Base-by-base conservation (phyloP, 2,888 invertebrate species). In the Marasmarcha lunaedactyla region DNA sequence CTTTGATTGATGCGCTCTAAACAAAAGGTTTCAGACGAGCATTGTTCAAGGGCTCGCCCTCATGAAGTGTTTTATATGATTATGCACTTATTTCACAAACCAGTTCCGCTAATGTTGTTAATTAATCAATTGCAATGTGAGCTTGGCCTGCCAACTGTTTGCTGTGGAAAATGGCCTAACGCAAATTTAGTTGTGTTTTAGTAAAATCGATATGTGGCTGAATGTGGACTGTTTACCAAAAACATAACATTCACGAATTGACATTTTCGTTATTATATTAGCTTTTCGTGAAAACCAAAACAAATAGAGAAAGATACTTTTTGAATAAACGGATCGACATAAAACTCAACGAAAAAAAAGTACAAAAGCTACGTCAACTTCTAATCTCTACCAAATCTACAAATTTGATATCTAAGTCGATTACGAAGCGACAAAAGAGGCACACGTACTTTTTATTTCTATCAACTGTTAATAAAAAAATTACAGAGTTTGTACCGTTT, bases 51-150 rank as follows among this genome's bases (percentile, higher is more conserved):
- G 51, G 61, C 58, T 60, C 27, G 51, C 52, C 54, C 51, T 55
- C 64, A 59, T 54, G 54, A 55, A 56, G 60, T 60, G 51, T 61
- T 54, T 63, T 62, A 30, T 30, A 30, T 30, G 30, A 30, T 67
- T 66, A 68, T 71, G 71, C 71, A 71, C 58, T 76, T 73, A 69
- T 68, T 70, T 64, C 70, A 71, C 67, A 70, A 71, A 79, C 76
- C 67, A 67, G 77, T 73, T 53, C 42, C 46, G 40, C 49, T 71
- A 72, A 78, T 77, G 67, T 54, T 44, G 50, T 59, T 68, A 72
- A 78, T 78, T 77, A 74, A 81, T 79, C 77, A 76, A 65, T 63
- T 44, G 12, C 34, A 4, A 30, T 30, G 20, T 20, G 20, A 20
- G 20, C 20, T 20, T 30, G 52, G 46, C 48, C 48, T 49, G 49